Evolutionary conservation across 2,888 invertebrate genomes (phyloP).

Genomic region (Eretmocerus hayati): DNA sequence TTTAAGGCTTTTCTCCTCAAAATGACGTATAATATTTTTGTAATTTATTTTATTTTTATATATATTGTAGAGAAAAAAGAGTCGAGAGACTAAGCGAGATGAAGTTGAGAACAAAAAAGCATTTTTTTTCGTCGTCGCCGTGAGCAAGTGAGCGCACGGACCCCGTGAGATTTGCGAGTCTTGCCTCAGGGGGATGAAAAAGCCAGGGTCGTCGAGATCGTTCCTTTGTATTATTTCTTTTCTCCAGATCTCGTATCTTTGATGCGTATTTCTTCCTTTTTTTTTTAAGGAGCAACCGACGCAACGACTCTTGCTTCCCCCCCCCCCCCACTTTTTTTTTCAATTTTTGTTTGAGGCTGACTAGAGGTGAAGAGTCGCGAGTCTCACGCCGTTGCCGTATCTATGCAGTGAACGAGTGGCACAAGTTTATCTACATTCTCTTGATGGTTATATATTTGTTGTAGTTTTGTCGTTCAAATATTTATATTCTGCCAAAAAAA

Average conservation of each 20-base stretch:
- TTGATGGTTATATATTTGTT: slow-evolving; percentile 24
- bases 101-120: slow-evolving; percentile 1
- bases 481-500: slow-evolving; percentile 19
- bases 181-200: slow-evolving; percentile 1
- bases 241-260: no score
- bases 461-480: slow-evolving; percentile 25
- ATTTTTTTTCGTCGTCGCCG: slow-evolving; percentile 11
- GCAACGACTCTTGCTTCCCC: not conserved
- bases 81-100: slow-evolving; percentile 10
- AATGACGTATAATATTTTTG: slow-evolving; percentile 25
- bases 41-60: slow-evolving; percentile 25
- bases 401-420: slow-evolving; percentile 1
- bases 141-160: not conserved
- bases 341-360: not conserved
- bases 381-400: no score
- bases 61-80: slow-evolving; percentile 23
- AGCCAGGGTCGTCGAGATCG: not conserved
- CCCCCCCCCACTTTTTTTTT: not conserved
- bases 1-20: slow-evolving; percentile 25
- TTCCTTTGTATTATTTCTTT: not conserved
- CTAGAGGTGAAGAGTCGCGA: not conserved
- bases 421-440: slow-evolving; percentile 21
- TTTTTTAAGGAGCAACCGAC: not conserved
- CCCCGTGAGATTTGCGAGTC: slow-evolving; percentile 3
- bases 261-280: no score